A percentile compares a stretch with the other conserved stretches of the same genome.
Conservation (phyloP, 2,888 invertebrate species). For the Caenorhabditis sp. region DNA sequence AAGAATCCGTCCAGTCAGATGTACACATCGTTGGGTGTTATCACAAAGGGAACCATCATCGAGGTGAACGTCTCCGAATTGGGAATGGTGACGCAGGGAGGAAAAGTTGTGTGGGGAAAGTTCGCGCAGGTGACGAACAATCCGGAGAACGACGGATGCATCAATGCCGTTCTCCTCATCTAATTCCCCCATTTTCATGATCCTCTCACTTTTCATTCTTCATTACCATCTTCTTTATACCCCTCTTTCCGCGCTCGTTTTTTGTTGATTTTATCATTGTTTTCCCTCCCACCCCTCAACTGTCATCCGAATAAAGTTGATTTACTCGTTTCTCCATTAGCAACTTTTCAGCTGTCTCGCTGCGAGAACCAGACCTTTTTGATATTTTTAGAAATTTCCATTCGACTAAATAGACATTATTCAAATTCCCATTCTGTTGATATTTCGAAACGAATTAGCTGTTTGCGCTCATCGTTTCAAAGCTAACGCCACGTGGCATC, state of each 20-base stretch:
- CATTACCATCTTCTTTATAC: constrained; percentile 13
- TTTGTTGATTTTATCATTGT: constrained; percentile 62
- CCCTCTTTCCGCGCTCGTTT: constrained; percentile 19
- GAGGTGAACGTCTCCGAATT: constrained; percentile 95
- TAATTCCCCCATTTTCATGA: constrained; percentile 84
- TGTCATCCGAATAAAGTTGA: constrained; percentile 21
- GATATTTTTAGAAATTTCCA: background rate
- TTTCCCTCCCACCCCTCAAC: constrained; percentile 1
- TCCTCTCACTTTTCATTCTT: too few relatives aligned
- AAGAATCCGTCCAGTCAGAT: constrained; percentile 98
- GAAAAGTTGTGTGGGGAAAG: constrained; percentile 96
- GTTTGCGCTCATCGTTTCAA: too few relatives aligned
- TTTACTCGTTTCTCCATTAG: constrained; percentile 9
- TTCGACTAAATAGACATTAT: too few relatives aligned
- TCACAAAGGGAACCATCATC: constrained; percentile 89
- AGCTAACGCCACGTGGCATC: constrained; percentile 14
- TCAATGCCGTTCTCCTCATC: constrained; percentile 97
- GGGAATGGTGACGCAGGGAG: constrained; percentile 97
- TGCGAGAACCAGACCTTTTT: too few relatives aligned
- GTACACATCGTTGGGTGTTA: constrained; percentile 98
- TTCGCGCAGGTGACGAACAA: constrained; percentile 98
- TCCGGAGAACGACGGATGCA: constrained; percentile 99
- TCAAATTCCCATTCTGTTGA: too few relatives aligned
- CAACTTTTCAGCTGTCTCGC: background rate
- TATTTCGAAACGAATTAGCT: too few relatives aligned